Conservation (phyloP, 2,888 invertebrate genomes). For the Melangyna quadrimaculata region DNA sequence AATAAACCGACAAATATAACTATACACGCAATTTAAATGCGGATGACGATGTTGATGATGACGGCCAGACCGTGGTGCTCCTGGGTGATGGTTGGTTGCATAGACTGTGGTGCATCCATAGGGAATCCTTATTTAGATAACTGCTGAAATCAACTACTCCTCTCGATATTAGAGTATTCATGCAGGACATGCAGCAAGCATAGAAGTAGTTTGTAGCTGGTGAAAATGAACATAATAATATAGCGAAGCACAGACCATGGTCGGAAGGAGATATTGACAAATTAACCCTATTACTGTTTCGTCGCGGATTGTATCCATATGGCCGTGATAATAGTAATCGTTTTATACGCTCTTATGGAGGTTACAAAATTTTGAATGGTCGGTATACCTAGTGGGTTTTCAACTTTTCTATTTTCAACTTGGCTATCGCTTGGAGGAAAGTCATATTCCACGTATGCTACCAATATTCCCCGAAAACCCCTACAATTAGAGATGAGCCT, state of each 20-base stretch:
- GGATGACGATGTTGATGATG: not conserved
- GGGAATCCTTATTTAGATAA: conserved; percentile 28
- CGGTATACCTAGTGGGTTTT: not conserved
- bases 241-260: conserved; percentile 10
- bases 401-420: not conserved
- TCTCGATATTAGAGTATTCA: not conserved
- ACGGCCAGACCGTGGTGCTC: not conserved
- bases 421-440: not conserved
- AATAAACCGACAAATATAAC: not conserved
- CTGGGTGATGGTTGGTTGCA: conserved; percentile 6
- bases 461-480: not conserved
- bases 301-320: conserved; percentile 52
- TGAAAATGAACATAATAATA: not conserved
- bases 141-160: conserved; percentile 15
- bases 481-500: not conserved
- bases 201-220: not conserved
- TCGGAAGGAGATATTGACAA: conserved; percentile 63
- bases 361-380: conserved; percentile 31
- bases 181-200: conserved; percentile 1
- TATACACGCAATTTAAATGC: conserved; percentile 9
- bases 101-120: conserved; percentile 18
- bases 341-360: conserved; percentile 46
- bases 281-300: conserved; percentile 64
- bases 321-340: conserved; percentile 39
- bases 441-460: not conserved